Evolutionary conservation across 2,888 invertebrate species (phyloP).

Genomic region (Orgyia antiqua): DNA sequence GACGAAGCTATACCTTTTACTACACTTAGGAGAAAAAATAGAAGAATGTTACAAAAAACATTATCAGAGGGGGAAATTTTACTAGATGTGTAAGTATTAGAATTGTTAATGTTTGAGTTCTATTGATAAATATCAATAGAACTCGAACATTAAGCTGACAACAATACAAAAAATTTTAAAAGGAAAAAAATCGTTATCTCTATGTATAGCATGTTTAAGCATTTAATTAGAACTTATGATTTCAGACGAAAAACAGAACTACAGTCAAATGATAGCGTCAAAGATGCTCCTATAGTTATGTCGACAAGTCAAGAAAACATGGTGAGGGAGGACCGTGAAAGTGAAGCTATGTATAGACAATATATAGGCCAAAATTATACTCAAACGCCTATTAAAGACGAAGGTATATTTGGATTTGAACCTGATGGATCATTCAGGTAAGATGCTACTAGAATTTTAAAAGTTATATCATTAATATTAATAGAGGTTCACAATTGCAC

Average conservation of each 20-base stretch:
- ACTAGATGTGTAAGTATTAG: constrained; percentile 70
- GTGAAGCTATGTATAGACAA: constrained; percentile 62
- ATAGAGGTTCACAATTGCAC: constrained; percentile 29
- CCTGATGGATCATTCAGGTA: constrained; percentile 74
- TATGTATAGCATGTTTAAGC: too few relatives aligned
- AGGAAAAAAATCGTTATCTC: too few relatives aligned
- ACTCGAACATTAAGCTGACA: too few relatives aligned
- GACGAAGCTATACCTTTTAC: constrained; percentile 81
- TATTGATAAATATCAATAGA: too few relatives aligned
- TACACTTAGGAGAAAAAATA: constrained; percentile 68
- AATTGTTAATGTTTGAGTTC: too few relatives aligned
- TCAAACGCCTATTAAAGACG: constrained; percentile 78
- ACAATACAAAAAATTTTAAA: too few relatives aligned
- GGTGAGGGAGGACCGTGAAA: constrained; percentile 66
- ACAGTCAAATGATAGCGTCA: constrained; percentile 65
- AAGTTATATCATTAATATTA: constrained; percentile 3
- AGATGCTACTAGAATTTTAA: constrained; percentile 7
- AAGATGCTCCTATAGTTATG: constrained; percentile 70
- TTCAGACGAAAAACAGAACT: constrained; percentile 69
- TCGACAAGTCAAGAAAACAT: constrained; percentile 82
- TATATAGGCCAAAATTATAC: constrained; percentile 70
- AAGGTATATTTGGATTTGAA: constrained; percentile 76
- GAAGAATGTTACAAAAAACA: constrained; percentile 83
- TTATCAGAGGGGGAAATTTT: constrained; percentile 89
- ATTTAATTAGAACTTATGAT: constrained; percentile 2